phyloP scores from a whole-genome alignment of 2,888 invertebrate species.

The Macaria liturata region DNA sequence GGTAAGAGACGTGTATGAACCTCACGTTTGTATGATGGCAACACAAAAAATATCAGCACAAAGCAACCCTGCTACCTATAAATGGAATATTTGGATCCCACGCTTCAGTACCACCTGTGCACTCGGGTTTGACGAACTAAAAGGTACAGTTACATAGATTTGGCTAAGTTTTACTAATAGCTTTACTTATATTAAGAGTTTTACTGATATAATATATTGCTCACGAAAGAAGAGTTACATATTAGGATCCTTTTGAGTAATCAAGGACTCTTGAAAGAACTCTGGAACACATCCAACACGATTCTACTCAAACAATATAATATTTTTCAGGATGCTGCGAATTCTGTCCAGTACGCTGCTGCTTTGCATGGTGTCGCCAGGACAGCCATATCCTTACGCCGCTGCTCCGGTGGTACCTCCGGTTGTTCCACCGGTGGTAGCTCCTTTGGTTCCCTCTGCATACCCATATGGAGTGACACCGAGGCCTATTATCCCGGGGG shows the following conservation, averaged over 20 bases:
- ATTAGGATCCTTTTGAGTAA: neutral
- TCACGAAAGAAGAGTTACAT: neutral
- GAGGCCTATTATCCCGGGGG: constrained; percentile 31
- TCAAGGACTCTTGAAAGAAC: too few relatives aligned
- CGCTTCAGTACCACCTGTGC: constrained; percentile 66
- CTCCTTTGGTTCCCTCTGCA: constrained; percentile 11
- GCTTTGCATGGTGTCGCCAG: constrained; percentile 33
- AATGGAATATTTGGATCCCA: constrained; percentile 72
- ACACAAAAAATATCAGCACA: constrained; percentile 71
- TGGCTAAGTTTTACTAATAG: neutral
- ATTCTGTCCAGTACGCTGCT: constrained; percentile 29
- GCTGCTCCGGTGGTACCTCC: constrained; percentile 35
- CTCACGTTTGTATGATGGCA: constrained; percentile 72
- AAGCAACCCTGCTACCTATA: constrained; percentile 71
- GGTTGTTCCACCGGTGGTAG: constrained; percentile 25
- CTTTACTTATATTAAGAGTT: neutral
- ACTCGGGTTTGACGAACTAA: constrained; percentile 50
- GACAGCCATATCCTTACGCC: constrained; percentile 37
- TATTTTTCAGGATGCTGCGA: constrained; percentile 11
- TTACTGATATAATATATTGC: too few relatives aligned
- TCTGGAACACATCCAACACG: too few relatives aligned
- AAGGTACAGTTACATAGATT: constrained; percentile 14
- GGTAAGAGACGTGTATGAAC: constrained; percentile 62
- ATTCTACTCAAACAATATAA: neutral
- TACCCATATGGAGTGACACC: constrained; percentile 36